Evolutionary conservation across 1,140 invertebrate genomes (phyloP).

Genomic region (Cydia strobilella): DNA sequence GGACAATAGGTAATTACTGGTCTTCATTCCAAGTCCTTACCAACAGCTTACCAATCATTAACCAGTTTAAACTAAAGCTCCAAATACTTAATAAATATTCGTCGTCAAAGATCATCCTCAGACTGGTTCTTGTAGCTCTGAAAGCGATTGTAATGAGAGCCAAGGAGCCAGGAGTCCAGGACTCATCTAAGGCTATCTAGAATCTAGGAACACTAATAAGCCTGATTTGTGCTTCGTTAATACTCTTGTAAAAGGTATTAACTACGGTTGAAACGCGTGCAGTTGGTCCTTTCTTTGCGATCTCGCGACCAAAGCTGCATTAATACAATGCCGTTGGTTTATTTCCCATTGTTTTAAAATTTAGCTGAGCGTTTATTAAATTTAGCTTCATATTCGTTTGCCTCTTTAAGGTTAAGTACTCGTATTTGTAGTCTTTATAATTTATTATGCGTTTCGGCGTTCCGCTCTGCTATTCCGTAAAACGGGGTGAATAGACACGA

Average conservation of each 20-base stretch:
- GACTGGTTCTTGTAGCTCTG: neutral
- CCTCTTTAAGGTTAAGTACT: no score
- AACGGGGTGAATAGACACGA: no score
- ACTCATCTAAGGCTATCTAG: neutral
- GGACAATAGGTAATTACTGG: slow-evolving; percentile 8
- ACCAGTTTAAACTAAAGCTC: neutral
- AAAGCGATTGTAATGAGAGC: neutral
- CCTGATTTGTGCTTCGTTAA: slow-evolving; percentile 9
- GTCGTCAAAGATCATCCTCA: neutral
- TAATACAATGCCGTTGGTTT: slow-evolving; percentile 2
- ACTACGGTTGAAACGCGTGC: neutral
- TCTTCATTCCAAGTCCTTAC: neutral
- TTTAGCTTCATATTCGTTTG: no score
- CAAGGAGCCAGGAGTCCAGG: neutral
- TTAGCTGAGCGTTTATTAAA: neutral
- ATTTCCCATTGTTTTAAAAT: slow-evolving; percentile 7
- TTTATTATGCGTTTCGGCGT: no score
- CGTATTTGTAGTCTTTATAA: no score
- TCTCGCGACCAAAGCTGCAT: neutral
- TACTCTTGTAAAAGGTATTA: neutral
- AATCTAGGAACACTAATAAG: slow-evolving; percentile 14
- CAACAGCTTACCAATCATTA: neutral
- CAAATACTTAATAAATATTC: neutral
- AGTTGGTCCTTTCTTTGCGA: neutral
- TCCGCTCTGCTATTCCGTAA: no score